Evolutionary conservation across 2,113 vertebrate genomes (phyloP).

Genomic region (Podarcis muralis): DNA sequence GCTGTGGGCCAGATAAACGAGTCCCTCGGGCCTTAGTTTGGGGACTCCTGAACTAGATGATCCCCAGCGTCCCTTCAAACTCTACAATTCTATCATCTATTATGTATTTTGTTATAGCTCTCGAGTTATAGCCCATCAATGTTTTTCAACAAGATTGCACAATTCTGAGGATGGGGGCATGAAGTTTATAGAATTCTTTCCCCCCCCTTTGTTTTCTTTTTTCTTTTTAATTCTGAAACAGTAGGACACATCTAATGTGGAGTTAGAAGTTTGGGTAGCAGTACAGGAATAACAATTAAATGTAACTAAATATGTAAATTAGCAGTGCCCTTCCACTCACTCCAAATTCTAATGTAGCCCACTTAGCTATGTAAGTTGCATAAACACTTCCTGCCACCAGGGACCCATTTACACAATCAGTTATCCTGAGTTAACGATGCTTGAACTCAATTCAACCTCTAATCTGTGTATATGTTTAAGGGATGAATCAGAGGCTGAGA

Average conservation of each 20-base stretch:
- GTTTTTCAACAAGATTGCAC: not conserved
- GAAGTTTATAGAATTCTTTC: not conserved
- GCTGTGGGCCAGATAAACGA: no score
- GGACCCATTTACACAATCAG: slow-evolving; percentile 9
- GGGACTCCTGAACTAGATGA: no score
- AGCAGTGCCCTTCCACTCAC: no score
- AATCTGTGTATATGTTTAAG: not conserved
- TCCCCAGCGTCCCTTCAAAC: no score
- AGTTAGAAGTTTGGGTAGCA: not conserved
- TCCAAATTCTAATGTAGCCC: not conserved
- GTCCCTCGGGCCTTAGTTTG: no score
- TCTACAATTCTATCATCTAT: no score
- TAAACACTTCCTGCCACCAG: not conserved
- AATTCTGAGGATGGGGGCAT: not conserved
- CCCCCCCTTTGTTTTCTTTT: no score
- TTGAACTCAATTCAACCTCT: slow-evolving; percentile 7
- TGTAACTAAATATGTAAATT: not conserved
- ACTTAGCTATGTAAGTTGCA: not conserved
- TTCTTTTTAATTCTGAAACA: not conserved
- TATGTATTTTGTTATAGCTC: not conserved
- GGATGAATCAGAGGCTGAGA: not conserved
- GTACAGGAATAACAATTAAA: not conserved
- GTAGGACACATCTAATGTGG: not conserved
- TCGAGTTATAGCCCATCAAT: not conserved
- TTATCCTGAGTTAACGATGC: slow-evolving; percentile 11